Evolutionary conservation across 2,888 invertebrate genomes (phyloP), one percentile per base, ranked within the genome.

Genomic region (Cyclophora albipunctata): DNA sequence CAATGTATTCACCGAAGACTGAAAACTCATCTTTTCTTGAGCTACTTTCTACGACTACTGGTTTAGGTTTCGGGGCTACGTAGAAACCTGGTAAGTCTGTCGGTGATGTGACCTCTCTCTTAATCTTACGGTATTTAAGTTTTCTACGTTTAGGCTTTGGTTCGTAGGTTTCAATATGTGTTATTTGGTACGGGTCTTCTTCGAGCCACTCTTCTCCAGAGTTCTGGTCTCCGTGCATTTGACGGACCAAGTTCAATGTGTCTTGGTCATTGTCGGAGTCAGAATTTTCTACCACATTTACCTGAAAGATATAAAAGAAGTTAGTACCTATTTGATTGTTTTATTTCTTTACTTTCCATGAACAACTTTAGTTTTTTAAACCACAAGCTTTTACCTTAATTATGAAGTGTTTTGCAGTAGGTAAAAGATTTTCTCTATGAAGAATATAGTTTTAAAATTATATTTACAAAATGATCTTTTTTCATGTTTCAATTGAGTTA

Each of bases 181-280:
- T 62, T 51, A 71, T 64, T 59, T 75, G 66, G 55, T 78, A 83
- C 0, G 80, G 69, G 34, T 84, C 84, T 1, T 86, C 85, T 40
- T 84, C 87, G 0, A 88, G 63, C 88, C 88, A 88, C 58, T 88
- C 88, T 42, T 87, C 88, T 4, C 84, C 82, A 0, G 82, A 75
- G 3, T 65, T 73, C 33, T 69, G 59, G 37, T 63, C 65, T 5
- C 73, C 72, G 34, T 81, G 78, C 73, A 85, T 75, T 57, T 84
- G 81, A 2, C 78, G 66, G 2, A 85, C 81, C 51, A 84, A 58
- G 47, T 77, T 79, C 37, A 75, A 66, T 0, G 81, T 61, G 6
- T 76, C 74, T 42, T 64, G 68, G 0, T 71, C 78, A 42, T 73
- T 78, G 7, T 69, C 80, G 0, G 64, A 57, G 34, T 82, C 84